Evolutionary conservation across 2,113 vertebrate species (phyloP).

Genomic region (Otolemur garnettii): DNA sequence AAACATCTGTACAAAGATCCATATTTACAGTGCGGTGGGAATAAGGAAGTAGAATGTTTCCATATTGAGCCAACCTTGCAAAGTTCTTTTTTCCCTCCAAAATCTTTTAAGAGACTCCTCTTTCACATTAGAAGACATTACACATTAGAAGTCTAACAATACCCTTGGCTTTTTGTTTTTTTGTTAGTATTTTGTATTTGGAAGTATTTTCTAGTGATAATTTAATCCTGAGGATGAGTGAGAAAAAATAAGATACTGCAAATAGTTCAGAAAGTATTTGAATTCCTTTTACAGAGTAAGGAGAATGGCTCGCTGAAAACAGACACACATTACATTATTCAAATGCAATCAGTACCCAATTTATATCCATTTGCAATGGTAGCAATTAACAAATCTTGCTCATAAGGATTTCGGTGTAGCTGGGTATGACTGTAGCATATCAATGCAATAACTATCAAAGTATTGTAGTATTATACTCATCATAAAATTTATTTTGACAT

Average conservation of each 20-base stretch:
- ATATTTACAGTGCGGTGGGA: not conserved
- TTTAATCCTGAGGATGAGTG: not conserved
- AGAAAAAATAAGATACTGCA: not conserved
- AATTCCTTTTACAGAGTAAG: not conserved
- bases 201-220: not conserved
- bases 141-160: not conserved
- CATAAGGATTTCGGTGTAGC: not conserved
- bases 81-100: not conserved
- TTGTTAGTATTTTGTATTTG: too few species aligned
- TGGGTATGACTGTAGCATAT: not conserved
- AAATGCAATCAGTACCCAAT: constrained; percentile 33
- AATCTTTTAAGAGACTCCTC: not conserved
- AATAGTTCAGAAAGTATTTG: not conserved
- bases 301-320: not conserved
- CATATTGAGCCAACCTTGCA: not conserved
- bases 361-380: constrained; percentile 45
- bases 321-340: constrained; percentile 17
- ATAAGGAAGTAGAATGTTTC: not conserved
- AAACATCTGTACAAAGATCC: not conserved
- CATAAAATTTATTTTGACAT: constrained; percentile 20
- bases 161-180: not conserved
- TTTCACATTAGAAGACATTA: too few species aligned
- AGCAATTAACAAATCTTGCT: constrained; percentile 13
- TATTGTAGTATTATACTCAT: not conserved
- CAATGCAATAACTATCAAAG: not conserved